Conservation (phyloP, 2,797 vertebrate genomes). For the Ctenopoma kingsleyae region DNA sequence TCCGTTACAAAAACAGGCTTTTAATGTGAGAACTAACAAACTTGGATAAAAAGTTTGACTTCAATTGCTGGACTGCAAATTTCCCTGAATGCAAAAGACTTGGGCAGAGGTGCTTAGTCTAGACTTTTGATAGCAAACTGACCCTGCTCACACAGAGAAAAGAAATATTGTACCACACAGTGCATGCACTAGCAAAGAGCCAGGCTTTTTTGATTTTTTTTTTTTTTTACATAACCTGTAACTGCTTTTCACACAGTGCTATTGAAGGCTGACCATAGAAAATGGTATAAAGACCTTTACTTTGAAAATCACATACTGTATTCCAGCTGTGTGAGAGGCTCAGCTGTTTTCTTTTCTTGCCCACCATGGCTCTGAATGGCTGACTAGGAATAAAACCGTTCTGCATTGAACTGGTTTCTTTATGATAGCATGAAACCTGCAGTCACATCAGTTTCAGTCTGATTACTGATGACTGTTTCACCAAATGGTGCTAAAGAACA, state of each 20-base stretch:
- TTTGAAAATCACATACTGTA: background rate
- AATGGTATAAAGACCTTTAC: background rate
- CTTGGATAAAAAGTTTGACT: too few species aligned
- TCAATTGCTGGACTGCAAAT: too few species aligned
- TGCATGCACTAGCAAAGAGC: too few species aligned
- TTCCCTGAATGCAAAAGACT: too few species aligned
- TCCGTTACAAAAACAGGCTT: too few species aligned
- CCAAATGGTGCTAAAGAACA: constrained; percentile 4
- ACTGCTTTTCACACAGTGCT: background rate
- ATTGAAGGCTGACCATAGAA: background rate
- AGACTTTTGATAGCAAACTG: background rate
- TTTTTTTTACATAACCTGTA: too few species aligned
- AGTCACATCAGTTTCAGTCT: background rate
- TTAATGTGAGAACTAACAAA: too few species aligned
- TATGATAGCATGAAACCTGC: too few species aligned
- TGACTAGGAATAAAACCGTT: background rate
- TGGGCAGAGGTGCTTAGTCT: too few species aligned
- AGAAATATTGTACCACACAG: background rate
- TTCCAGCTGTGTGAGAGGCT: background rate
- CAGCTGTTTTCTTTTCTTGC: too few species aligned
- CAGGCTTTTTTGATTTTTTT: too few species aligned
- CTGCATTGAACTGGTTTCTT: background rate
- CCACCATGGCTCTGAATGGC: background rate
- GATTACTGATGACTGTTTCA: background rate
- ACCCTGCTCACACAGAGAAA: too few species aligned